These are phyloP conservation scores for Onychostruthus taczanowskii DNA, from an alignment of 2,113 vertebrate species.

Conservation along the genomic window DNA sequence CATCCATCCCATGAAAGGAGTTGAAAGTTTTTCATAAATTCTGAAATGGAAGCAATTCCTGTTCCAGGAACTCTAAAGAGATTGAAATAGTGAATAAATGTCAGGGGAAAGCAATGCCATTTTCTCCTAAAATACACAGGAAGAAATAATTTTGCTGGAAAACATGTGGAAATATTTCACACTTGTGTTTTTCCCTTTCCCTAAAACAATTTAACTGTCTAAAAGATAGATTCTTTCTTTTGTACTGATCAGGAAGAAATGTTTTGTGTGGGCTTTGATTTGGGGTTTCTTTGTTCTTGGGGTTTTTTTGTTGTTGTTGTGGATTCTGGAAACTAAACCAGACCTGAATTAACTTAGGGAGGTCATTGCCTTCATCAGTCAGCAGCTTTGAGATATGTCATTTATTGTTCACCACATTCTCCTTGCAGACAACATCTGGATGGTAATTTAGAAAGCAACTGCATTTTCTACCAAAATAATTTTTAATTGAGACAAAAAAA, in stretches of 20 bases:
- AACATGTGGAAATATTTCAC: background rate
- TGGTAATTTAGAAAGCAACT: background rate
- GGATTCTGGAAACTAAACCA: background rate
- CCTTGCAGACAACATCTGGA: background rate
- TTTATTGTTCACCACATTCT: background rate
- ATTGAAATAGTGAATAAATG: background rate
- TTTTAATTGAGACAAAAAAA: background rate
- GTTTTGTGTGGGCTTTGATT: background rate
- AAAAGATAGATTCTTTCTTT: background rate
- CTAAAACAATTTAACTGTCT: background rate
- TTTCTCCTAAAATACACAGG: background rate
- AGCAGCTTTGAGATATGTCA: background rate
- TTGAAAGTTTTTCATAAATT: background rate
- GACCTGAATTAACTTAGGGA: background rate
- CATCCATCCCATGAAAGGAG: background rate
- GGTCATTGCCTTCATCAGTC: background rate
- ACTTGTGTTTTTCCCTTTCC: background rate
- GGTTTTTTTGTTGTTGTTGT: rapidly evolving
- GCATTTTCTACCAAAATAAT: background rate
- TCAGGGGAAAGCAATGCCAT: background rate
- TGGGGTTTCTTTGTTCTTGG: background rate
- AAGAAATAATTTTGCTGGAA: background rate
- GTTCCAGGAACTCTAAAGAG: background rate
- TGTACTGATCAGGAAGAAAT: background rate
- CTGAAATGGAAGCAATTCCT: background rate